phyloP scores from a whole-genome alignment of 2,113 vertebrate species.

The Anarhynchus alexandrinus region DNA sequence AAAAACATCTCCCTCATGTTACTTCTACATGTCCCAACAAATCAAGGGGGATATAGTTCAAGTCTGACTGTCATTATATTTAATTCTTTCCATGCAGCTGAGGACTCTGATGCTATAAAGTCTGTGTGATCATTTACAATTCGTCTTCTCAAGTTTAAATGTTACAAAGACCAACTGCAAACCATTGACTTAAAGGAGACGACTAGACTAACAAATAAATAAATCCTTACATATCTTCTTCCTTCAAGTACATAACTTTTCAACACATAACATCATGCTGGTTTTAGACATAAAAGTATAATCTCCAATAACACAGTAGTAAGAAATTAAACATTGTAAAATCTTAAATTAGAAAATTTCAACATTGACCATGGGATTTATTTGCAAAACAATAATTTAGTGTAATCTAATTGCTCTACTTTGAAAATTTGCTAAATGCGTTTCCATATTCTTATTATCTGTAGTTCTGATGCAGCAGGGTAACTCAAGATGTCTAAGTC shows the following conservation, averaged over 20 bases:
- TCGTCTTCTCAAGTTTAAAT: neutral
- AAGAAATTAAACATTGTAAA: neutral
- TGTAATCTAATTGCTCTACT: neutral
- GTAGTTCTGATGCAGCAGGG: neutral
- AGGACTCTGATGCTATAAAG: neutral
- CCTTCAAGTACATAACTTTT: neutral
- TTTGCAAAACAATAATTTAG: neutral
- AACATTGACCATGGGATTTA: neutral
- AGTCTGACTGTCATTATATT: neutral
- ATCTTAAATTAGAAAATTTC: neutral
- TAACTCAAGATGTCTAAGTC: neutral
- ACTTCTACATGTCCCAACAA: neutral
- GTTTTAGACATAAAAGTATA: neutral
- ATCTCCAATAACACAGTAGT: neutral
- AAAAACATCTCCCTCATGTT: neutral
- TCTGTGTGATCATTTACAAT: neutral
- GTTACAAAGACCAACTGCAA: neutral
- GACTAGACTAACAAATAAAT: neutral
- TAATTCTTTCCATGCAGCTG: neutral
- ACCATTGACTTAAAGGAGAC: neutral
- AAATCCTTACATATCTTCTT: neutral
- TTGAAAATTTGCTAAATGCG: neutral
- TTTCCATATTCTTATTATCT: neutral
- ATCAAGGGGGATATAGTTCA: neutral
- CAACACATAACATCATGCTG: neutral